A percentile compares a stretch with the other conserved stretches of the same genome.
These are phyloP conservation scores for Seira sanloemensis DNA, from an alignment of 2,888 invertebrate genomes.

Conservation along the genomic window DNA sequence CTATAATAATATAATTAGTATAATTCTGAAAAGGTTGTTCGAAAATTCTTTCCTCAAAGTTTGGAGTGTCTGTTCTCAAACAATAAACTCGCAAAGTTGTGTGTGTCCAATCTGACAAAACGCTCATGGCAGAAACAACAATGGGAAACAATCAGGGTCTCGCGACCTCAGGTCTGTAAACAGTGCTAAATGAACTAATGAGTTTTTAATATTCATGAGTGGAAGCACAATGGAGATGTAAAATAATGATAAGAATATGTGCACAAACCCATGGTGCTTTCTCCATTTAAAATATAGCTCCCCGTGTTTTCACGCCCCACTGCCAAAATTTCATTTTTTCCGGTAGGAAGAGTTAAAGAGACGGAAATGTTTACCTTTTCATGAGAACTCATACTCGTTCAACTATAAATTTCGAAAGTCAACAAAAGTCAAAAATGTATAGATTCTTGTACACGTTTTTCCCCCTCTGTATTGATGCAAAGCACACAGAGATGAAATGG, in stretches of 20 bases:
- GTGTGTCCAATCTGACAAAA: too few relatives aligned
- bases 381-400: not conserved
- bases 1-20: too few relatives aligned
- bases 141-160: not conserved
- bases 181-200: not conserved
- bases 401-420: not conserved
- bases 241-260: not conserved
- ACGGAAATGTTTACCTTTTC: not conserved
- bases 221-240: not conserved
- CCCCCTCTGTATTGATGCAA: too few relatives aligned
- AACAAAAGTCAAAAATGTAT: too few relatives aligned
- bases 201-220: not conserved
- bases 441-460: too few relatives aligned
- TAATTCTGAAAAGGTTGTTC: too few relatives aligned
- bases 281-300: not conserved
- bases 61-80: too few relatives aligned
- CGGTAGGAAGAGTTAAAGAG: not conserved
- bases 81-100: too few relatives aligned
- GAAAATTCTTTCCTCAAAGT: too few relatives aligned
- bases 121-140: not conserved
- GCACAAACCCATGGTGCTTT: too few relatives aligned
- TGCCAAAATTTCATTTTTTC: not conserved
- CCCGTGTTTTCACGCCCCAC: not conserved
- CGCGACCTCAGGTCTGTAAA: not conserved
- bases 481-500: too few relatives aligned